Conservation (phyloP, 2,113 vertebrate species). For the Limnothrissa miodon region DNA sequence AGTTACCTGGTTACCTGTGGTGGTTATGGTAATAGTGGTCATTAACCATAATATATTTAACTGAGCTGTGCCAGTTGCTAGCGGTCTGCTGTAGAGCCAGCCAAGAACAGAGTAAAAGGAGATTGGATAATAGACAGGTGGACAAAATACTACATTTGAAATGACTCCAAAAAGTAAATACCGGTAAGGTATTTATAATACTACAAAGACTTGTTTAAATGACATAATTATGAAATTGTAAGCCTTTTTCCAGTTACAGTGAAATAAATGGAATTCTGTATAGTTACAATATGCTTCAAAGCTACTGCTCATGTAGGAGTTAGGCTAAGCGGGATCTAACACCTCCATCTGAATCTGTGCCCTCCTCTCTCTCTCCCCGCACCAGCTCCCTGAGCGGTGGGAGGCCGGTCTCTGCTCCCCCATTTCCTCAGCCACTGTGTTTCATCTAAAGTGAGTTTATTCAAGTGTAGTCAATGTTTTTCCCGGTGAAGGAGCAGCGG, state of each 20-base stretch:
- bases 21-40: background rate
- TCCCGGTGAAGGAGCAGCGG: conserved; percentile 62
- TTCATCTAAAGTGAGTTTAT: conserved; percentile 71
- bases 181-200: background rate
- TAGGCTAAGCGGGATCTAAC: background rate
- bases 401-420: background rate
- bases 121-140: background rate
- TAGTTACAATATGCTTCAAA: background rate
- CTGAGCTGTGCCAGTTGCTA: background rate
- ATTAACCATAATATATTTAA: background rate
- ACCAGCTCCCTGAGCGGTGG: background rate
- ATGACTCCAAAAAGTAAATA: background rate
- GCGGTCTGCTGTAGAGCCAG: background rate
- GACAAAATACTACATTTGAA: background rate
- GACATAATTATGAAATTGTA: background rate
- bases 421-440: conserved; percentile 48
- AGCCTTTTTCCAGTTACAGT: background rate
- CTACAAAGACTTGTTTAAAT: background rate
- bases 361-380: background rate
- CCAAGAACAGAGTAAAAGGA: background rate
- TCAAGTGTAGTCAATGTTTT: conserved; percentile 70
- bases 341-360: background rate
- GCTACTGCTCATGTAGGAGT: background rate
- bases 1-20: background rate
- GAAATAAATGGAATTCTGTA: background rate